Evolutionary conservation across 2,888 invertebrate species (phyloP), one percentile per base, ranked within the genome.

Genomic region (Agrilus biguttatus): DNA sequence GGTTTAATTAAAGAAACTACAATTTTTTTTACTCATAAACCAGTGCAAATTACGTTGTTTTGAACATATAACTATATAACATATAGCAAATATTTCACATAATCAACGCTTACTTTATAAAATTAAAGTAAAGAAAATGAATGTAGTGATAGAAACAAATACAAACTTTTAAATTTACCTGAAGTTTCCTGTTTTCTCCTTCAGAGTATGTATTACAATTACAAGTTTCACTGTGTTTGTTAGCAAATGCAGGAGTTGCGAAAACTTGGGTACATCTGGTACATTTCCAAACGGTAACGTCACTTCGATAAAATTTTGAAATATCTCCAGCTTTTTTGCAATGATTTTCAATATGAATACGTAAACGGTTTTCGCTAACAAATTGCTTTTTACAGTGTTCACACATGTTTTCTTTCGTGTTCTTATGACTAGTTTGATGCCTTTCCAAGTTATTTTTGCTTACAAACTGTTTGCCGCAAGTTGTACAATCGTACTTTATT

Each of bases 281-380:
- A 47, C 67, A 67, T 45, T 65, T 62, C 65, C 66, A 67, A 8
- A 67, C 66, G 5, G 62, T 60, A 7, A 67, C 62, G 46, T 67
- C 66, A 44, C 66, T 66, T 33, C 65, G 55, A 50, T 67, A 67
- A 53, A 66, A 67, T 49, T 66, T 66, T 2, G 61, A 63, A 45
- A 65, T 60, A 47, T 65, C 65, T 7, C 63, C 64, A 0, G 63
- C 62, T 51, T 65, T 66, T 44, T 66, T 67, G 46, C 66, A 67
- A 45, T 67, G 66, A 47, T 66, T 67, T 49, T 67, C 66, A 48
- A 65, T 65, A 45, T 67, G 67, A 13, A 66, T 66, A 17, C 63
- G 54, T 37, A 67, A 53, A 10, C 67, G 57, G 46, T 66, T 66
- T 49, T 65, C 65, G 44, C 63, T 65, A 7, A 67, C 65, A 49